Percentiles rank a stretch among this genome's conserved stretches.
These are phyloP conservation scores for Balaenoptera acutorostrata DNA, from an alignment of 2,113 vertebrate genomes.

Conservation along the genomic window DNA sequence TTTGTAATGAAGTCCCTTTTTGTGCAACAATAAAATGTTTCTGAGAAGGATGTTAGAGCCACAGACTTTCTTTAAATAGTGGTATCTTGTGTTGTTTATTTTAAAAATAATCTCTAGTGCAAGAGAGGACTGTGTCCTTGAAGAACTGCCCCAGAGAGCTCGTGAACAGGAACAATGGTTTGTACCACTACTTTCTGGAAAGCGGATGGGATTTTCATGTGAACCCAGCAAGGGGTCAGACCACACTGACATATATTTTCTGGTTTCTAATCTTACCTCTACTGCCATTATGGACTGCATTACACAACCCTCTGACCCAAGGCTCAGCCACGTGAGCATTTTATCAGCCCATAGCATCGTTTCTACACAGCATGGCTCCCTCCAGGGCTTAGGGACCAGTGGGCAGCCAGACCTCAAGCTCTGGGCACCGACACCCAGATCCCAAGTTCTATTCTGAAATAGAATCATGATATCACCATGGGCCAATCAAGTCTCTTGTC, in stretches of 20 bases:
- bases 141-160: slow-evolving; percentile 59
- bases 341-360: slow-evolving; percentile 20
- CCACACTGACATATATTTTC: slow-evolving; percentile 70
- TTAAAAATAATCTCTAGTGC: slow-evolving; percentile 52
- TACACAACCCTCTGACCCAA: slow-evolving; percentile 60
- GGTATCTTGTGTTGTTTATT: slow-evolving; percentile 51
- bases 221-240: slow-evolving; percentile 67
- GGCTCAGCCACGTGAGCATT: slow-evolving; percentile 1
- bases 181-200: slow-evolving; percentile 65
- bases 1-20: not conserved
- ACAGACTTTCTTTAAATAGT: slow-evolving; percentile 48
- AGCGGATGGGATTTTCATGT: slow-evolving; percentile 57
- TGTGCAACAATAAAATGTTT: slow-evolving; percentile 3
- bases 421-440: not conserved
- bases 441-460: slow-evolving; percentile 22
- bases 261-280: slow-evolving; percentile 63
- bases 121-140: slow-evolving; percentile 35
- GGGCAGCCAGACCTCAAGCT: slow-evolving; percentile 60
- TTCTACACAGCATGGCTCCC: not conserved
- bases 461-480: not conserved
- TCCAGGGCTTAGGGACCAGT: not conserved
- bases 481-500: not conserved
- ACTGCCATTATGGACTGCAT: slow-evolving; percentile 60
- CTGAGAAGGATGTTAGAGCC: slow-evolving; percentile 29
- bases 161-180: slow-evolving; percentile 30